Evolutionary conservation across 2,113 vertebrate species (phyloP), one percentile per base, ranked within the genome.

Genomic region (Pungitius pungitius): DNA sequence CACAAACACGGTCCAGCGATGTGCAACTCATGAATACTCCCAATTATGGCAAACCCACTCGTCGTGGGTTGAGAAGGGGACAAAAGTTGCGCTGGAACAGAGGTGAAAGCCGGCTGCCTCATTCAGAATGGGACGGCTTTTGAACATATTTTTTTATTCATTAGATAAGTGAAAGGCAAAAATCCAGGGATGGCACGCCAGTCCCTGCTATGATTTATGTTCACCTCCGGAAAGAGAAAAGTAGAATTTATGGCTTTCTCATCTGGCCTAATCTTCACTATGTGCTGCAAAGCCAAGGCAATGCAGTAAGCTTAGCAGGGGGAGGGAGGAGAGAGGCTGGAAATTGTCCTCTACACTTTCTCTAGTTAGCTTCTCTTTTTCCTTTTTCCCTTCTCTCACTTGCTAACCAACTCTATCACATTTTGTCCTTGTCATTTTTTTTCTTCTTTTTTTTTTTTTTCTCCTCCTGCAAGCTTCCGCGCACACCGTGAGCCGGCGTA

Each of bases 151-250:
- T 89, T 83, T 70, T 90, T 80, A 89, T 93, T 91, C 88, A 93
- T 93, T 93, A 92, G 85, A 92, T 92, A 91, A 93, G 88, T 93
- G 80, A 92, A 91, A 92, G 90, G 91, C 91, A 92, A 90, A 92
- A 91, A 92, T 81, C 78, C 78, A 84, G 86, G 87, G 85, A 91
- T 90, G 87, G 88, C 77, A 80, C 52, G 70, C 82, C 73, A 60
- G 84, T 81, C 81, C 60, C 78, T 82, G 80, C 81, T 39, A 27
- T 94, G 92, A 94, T 94, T 94, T 92, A 94, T 93, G 86, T 89
- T 86, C 86, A 89, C 88, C 85, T 89, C 90, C 87, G 86, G 61
- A 86, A 84, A 85, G 84, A 91, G 89, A 92, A 92, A 90, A 88
- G 84, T 78, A 85, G 83, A 89, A 94, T 93, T 91, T 92, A 93